These are phyloP conservation scores for Saturnia japonica DNA, from an alignment of 2,888 invertebrate genomes.

Conservation along the genomic window DNA sequence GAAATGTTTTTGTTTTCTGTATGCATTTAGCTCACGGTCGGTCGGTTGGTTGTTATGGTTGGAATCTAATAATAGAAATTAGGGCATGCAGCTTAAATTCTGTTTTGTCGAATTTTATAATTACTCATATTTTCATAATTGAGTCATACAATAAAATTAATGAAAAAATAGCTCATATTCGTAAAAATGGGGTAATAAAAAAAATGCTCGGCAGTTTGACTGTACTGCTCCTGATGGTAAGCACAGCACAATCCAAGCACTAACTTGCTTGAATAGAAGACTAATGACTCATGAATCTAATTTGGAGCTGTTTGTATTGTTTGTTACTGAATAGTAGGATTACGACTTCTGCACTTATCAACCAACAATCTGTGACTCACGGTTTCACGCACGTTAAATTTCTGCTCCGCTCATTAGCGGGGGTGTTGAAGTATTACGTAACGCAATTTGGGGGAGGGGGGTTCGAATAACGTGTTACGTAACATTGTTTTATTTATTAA, in stretches of 20 bases:
- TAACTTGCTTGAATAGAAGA: background rate
- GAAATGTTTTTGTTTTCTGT: constrained; percentile 2
- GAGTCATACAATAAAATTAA: too few species aligned
- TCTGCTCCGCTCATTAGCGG: background rate
- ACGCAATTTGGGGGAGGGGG: too few species aligned
- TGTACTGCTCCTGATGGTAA: too few species aligned
- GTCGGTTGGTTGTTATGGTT: constrained; percentile 4
- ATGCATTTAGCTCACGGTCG: constrained; percentile 8
- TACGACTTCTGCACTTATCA: background rate
- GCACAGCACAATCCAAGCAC: too few species aligned
- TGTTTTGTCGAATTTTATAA: background rate
- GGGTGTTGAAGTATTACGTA: too few species aligned
- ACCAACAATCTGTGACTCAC: background rate
- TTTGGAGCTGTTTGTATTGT: background rate
- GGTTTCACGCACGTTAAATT: background rate
- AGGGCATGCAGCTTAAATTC: constrained; percentile 15
- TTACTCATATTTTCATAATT: constrained; percentile 3
- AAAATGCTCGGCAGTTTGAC: too few species aligned
- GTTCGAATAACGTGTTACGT: too few species aligned
- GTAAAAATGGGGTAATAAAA: too few species aligned
- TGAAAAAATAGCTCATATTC: too few species aligned
- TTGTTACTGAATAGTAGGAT: too few species aligned
- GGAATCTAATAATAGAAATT: constrained; percentile 16
- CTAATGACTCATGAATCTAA: background rate
- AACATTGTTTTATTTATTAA: too few species aligned